Evolutionary conservation across 2,113 vertebrate species (phyloP).

Genomic region (Spermophilus dauricus): DNA sequence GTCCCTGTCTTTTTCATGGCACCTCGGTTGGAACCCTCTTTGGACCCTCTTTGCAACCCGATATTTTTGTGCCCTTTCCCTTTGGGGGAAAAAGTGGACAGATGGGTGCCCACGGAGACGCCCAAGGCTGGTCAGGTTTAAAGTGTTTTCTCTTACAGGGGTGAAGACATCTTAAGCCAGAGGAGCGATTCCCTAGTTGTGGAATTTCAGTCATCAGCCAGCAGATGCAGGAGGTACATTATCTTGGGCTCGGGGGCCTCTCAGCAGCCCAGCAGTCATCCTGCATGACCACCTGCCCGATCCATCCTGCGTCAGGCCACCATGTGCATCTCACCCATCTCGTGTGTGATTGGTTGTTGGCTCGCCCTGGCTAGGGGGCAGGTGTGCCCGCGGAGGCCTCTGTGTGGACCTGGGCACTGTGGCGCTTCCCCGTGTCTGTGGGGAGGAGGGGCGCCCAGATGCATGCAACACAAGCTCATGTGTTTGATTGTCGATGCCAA

Average conservation of each 20-base stretch:
- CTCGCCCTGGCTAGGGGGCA: background rate
- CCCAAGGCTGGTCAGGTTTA: background rate
- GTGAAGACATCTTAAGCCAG: conserved; percentile 85
- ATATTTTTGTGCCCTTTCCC: background rate
- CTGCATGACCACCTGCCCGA: conserved; percentile 16
- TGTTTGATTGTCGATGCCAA: background rate
- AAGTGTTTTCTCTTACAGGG: conserved; percentile 78
- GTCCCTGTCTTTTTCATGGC: background rate
- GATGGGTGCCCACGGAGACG: fast-evolving
- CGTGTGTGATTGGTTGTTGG: background rate
- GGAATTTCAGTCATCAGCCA: conserved; percentile 83
- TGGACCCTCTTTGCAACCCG: too few species aligned
- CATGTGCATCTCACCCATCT: background rate
- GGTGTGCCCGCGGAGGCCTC: conserved; percentile 11
- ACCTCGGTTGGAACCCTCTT: background rate
- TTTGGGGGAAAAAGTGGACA: background rate
- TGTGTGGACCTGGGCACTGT: background rate
- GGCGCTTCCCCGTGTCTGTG: background rate
- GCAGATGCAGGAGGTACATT: conserved; percentile 84
- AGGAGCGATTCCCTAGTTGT: conserved; percentile 82
- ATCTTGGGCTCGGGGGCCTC: conserved; percentile 19
- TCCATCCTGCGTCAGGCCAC: background rate
- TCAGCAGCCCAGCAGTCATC: conserved; percentile 40
- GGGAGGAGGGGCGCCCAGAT: background rate
- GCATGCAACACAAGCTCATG: background rate